These are phyloP conservation scores for Muscina levida DNA, from an alignment of 2,888 invertebrate genomes.

Conservation along the genomic window DNA sequence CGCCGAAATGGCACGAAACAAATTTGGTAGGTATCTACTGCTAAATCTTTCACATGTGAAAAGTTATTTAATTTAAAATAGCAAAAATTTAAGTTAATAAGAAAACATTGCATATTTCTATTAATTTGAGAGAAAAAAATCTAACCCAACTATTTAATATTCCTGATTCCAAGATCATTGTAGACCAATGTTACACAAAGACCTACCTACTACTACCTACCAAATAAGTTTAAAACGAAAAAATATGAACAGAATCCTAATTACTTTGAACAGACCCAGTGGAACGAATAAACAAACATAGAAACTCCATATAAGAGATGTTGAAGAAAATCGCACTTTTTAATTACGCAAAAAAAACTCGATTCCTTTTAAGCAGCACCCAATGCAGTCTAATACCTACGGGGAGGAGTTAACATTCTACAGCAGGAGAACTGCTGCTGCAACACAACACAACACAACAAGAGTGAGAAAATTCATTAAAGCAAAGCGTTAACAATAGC, in stretches of 20 bases:
- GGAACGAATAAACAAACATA: constrained; percentile 8
- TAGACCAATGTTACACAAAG: no score
- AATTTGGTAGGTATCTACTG: no score
- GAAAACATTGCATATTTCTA: not conserved
- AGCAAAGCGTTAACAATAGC: constrained; percentile 76
- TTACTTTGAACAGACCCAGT: constrained; percentile 29
- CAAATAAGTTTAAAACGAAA: no score
- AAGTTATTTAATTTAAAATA: no score
- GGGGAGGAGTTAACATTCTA: constrained; percentile 62
- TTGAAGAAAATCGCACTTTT: constrained; percentile 77
- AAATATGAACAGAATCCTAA: constrained; percentile 32
- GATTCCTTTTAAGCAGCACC: constrained; percentile 57
- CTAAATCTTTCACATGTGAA: no score
- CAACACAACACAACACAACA: not conserved
- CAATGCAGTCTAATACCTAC: not conserved
- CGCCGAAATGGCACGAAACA: no score
- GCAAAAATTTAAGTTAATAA: not conserved
- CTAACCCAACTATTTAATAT: no score
- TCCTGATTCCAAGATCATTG: no score
- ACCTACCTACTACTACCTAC: no score
- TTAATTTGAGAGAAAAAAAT: no score
- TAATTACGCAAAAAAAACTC: constrained; percentile 73
- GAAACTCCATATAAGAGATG: constrained; percentile 60
- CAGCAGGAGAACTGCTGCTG: constrained; percentile 31
- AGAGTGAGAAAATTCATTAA: constrained; percentile 76